phyloP scores from a whole-genome alignment of 2,113 vertebrate species.

The Pseudorectes ferrugineus region DNA sequence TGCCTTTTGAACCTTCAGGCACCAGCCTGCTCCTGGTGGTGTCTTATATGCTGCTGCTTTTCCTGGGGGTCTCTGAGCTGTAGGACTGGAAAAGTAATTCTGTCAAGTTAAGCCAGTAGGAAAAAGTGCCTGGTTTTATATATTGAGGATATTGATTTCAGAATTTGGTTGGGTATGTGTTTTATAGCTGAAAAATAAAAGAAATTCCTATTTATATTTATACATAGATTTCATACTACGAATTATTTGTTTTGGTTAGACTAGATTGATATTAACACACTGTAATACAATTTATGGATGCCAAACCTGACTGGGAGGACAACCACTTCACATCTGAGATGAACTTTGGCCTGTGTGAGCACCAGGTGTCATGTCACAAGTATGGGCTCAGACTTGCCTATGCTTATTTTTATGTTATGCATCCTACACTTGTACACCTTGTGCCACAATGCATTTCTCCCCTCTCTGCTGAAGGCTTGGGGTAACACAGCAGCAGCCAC shows the following conservation, averaged over 20 bases:
- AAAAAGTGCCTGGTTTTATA: not conserved
- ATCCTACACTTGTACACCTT: fast-evolving
- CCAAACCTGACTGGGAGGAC: not conserved
- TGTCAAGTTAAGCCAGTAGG: not conserved
- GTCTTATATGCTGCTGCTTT: not conserved
- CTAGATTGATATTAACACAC: not conserved
- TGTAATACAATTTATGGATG: not conserved
- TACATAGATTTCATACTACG: not conserved
- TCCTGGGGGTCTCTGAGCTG: not conserved
- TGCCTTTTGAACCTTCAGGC: not conserved
- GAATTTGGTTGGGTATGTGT: not conserved
- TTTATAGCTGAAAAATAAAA: not conserved
- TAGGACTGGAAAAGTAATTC: not conserved
- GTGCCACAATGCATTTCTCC: not conserved
- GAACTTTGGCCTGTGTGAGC: not conserved
- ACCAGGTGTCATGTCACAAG: fast-evolving
- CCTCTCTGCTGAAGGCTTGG: not conserved
- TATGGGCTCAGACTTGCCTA: not conserved
- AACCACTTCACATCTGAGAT: not conserved
- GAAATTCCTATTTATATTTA: not conserved
- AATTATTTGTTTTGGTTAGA: not conserved
- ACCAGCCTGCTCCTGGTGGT: not conserved
- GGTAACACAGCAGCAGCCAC: not conserved
- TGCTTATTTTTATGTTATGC: fast-evolving
- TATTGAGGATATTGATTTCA: not conserved